phyloP scores from a whole-genome alignment of 2,797 vertebrate genomes.

The Enteromius viviparus region DNA sequence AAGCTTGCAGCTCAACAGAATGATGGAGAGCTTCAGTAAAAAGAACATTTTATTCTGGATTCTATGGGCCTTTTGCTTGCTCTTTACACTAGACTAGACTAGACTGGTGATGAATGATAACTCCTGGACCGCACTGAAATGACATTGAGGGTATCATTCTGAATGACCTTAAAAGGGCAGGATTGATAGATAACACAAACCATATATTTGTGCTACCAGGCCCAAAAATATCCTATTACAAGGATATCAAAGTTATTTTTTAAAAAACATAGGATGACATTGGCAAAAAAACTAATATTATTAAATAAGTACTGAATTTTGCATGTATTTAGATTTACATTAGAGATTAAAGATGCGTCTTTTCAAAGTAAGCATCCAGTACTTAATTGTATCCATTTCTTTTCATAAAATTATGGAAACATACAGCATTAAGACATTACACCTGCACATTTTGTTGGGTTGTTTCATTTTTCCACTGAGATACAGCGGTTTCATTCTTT shows the following conservation, averaged over 20 bases:
- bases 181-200: constrained; percentile 70
- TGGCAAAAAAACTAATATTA: neutral
- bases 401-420: neutral
- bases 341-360: neutral
- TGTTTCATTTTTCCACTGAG: too few relatives aligned
- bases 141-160: constrained; percentile 69
- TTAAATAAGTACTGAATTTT: neutral
- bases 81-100: constrained; percentile 39
- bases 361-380: constrained; percentile 2
- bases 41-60: constrained; percentile 55
- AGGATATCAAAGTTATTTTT: neutral
- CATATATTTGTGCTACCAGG: constrained; percentile 1
- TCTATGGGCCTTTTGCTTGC: constrained; percentile 52
- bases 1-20: constrained; percentile 27
- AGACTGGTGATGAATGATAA: constrained; percentile 73
- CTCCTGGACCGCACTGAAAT: constrained; percentile 65
- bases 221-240: neutral
- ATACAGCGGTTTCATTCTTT: neutral
- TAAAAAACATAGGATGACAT: neutral
- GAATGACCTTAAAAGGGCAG: constrained; percentile 56
- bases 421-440: neutral
- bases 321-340: neutral
- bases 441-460: neutral
- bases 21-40: constrained; percentile 55
- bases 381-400: neutral